Conservation (phyloP, 1,140 invertebrate genomes). For the Drosophila seguyi region DNA sequence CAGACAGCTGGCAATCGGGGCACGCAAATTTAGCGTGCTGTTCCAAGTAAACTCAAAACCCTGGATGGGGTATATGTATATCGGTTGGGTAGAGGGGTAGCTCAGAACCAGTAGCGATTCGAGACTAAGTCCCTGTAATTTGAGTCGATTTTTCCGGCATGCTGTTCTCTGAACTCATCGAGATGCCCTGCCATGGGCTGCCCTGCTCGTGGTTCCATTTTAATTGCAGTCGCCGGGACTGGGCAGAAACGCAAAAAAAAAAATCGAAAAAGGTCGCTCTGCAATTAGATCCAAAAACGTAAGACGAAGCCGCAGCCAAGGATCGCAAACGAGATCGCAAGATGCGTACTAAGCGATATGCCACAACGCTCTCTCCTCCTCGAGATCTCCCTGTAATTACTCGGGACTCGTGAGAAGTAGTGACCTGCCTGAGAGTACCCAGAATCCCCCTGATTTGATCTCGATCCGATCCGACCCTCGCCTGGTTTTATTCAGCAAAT, state of each 20-base stretch:
- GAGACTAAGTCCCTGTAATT: slow-evolving; percentile 65
- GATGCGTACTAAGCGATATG: slow-evolving; percentile 63
- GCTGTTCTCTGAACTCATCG: slow-evolving; percentile 62
- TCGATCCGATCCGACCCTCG: slow-evolving; percentile 28
- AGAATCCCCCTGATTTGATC: slow-evolving; percentile 32
- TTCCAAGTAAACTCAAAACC: slow-evolving; percentile 66
- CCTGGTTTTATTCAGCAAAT: slow-evolving; percentile 43
- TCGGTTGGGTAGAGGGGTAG: slow-evolving; percentile 39
- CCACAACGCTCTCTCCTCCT: slow-evolving; percentile 27
- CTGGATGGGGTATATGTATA: slow-evolving; percentile 28
- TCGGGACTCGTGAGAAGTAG: slow-evolving; percentile 53
- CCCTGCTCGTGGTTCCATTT: slow-evolving; percentile 74
- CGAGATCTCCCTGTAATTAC: slow-evolving; percentile 56
- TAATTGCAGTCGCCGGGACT: slow-evolving; percentile 72
- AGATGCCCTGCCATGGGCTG: slow-evolving; percentile 37
- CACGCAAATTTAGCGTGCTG: slow-evolving; percentile 66
- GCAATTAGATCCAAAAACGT: slow-evolving; percentile 79
- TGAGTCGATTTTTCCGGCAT: slow-evolving; percentile 81
- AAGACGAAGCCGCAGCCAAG: slow-evolving; percentile 77
- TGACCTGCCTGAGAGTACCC: slow-evolving; percentile 44
- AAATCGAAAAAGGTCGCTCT: slow-evolving; percentile 64
- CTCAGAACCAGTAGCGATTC: slow-evolving; percentile 40
- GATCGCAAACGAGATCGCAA: slow-evolving; percentile 53
- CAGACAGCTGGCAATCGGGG: slow-evolving; percentile 65
- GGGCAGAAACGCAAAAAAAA: slow-evolving; percentile 7